Evolutionary conservation across 1,140 invertebrate species (phyloP), one percentile per base, ranked within the genome.

Genomic region (Samia ricini): DNA sequence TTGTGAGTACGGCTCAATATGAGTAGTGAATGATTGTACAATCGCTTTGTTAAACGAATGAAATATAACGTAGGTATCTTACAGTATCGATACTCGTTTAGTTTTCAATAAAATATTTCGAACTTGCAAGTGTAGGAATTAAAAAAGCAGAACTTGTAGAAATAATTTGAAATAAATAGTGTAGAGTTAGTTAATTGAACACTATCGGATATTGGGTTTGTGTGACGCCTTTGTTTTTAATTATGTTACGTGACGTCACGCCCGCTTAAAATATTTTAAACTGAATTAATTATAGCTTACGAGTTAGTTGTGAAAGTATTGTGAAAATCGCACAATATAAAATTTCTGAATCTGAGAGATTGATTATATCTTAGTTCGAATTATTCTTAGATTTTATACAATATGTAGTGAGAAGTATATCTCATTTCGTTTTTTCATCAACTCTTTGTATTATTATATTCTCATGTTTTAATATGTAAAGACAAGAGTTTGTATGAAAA

Each of bases 191-290:
- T n/a, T n/a, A n/a, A n/a, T n/a, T n/a, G n/a, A n/a, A n/a, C n/a
- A n/a, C n/a, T n/a, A n/a, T n/a, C n/a, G n/a, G n/a, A n/a, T n/a
- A n/a, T n/a, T n/a, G n/a, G n/a, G n/a, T n/a, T n/a, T 10, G 26
- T 29, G 26, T 29, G 26, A 29, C 26, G 26, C 1, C 61, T 61
- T 1, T 24, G 33, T 61, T 52, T 62, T 59, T 52, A 60, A 26
- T 49, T 36, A 55, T 18, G n/a, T 22, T 22, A 49, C 4, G 10
- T 22, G 20, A 58, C 56, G 60, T 56, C 60, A 54, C 61, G 63
- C 64, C 67, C 64, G 72, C 72, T 74, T 74, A 71, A 74, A 70
- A 65, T 64, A 49, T 54, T 66, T 69, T 61, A 64, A 42, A 65
- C 64, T 66, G 56, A 66, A 64, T 63, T 29, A 65, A 59, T 57